These are phyloP conservation scores for Tetranychus piercei DNA, from an alignment of 2,888 invertebrate species.

Conservation along the genomic window DNA sequence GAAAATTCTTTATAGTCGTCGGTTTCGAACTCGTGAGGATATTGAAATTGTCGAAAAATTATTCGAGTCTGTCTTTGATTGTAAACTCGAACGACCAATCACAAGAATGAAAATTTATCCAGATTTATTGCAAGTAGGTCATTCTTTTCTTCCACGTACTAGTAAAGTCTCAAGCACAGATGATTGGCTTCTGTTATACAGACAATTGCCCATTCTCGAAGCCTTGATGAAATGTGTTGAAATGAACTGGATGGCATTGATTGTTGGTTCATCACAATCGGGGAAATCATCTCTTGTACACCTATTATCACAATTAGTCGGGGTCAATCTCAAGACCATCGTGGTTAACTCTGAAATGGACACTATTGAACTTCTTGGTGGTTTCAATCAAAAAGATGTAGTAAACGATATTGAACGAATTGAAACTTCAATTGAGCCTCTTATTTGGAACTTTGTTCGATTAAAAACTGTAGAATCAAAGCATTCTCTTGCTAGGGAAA, in stretches of 20 bases:
- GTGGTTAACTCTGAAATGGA: slow-evolving; percentile 81
- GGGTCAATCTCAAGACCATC: slow-evolving; percentile 52
- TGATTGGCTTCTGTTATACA: background rate
- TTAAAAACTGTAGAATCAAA: background rate
- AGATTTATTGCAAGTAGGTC: slow-evolving; percentile 28
- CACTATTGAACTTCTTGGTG: slow-evolving; percentile 79
- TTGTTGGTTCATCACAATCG: slow-evolving; percentile 55
- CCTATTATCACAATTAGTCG: slow-evolving; percentile 53
- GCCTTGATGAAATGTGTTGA: slow-evolving; percentile 65
- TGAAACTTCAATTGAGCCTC: slow-evolving; percentile 7
- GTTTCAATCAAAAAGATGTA: slow-evolving; percentile 73
- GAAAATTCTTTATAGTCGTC: slow-evolving; percentile 60
- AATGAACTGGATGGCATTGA: slow-evolving; percentile 76
- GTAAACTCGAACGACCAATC: background rate
- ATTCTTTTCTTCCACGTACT: background rate
- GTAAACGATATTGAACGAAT: slow-evolving; percentile 12
- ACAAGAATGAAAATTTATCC: slow-evolving; percentile 29
- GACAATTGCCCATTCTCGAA: slow-evolving; percentile 43
- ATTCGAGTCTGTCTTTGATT: slow-evolving; percentile 35
- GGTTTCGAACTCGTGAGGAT: slow-evolving; percentile 64
- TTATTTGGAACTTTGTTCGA: background rate
- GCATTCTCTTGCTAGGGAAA: background rate
- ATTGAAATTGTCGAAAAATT: slow-evolving; percentile 45
- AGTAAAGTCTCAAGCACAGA: background rate
- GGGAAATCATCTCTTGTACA: slow-evolving; percentile 64